Base-by-base conservation (phyloP, 2,888 invertebrate species). In the Ophion obscuratus region DNA sequence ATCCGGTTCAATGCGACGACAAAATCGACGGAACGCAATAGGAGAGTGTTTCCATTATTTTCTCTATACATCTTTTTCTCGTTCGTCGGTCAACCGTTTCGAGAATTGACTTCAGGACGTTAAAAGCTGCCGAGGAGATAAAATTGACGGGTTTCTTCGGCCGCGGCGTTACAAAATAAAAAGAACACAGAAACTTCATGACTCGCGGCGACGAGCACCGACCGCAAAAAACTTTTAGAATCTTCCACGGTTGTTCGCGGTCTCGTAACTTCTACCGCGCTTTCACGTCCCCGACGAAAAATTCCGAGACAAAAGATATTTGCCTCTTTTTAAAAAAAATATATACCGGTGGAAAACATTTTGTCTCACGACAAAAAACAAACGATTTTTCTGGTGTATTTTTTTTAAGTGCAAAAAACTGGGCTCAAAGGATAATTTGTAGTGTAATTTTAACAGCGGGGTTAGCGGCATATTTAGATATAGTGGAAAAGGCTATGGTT, bases 161-260 rank as follows among this genome's bases (percentile, higher is more conserved):
- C 20, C 78, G 81, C 27, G 81, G 77, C 61, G 53, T 20, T 31
- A 31, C 24, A 61, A 40, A 81, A 82, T 86, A 83, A 88, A 44
- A 57, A 66, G 66, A 61, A 64, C 31, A 59, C 31, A 27, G 24
- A 67, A 68, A 68, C 2, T 9, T 87, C 78, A 85, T 84, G 85
- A 83, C 83, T 87, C 86, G 87, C 81, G 87, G 86, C 68, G 57
- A 66, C 73, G n/a, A 27, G 61, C 74, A 79, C 53, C 61, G 73
- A 88, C 88, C 88, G 84, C 88, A 86, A 81, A 81, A 84, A 88
- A 80, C 83, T 62, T 84, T 75, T 27, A 71, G 82, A 75, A 74
- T 75, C 83, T 84, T 81, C 77, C 84, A 85, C 81, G 81, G 68
- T 79, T 67, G 59, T 83, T 88, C 87, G 88, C 76, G 87, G 88